Percentiles rank a stretch among this genome's conserved stretches.
Conservation (phyloP, 1,140 invertebrate genomes). For the Stegodyphus dumicola region DNA sequence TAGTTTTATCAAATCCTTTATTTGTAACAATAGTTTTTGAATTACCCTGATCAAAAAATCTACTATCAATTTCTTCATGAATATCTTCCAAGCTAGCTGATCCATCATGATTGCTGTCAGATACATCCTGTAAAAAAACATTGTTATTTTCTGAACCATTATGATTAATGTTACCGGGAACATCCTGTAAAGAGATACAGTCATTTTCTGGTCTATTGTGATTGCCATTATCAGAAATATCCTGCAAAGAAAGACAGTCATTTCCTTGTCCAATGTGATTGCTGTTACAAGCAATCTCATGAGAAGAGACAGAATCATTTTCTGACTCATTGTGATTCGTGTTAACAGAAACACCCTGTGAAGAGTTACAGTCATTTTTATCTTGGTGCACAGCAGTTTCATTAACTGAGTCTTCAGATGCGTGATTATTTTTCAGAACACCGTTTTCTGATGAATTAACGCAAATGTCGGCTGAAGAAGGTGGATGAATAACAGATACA, state of each 20-base stretch:
- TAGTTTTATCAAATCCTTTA: not conserved
- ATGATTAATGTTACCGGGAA: not conserved
- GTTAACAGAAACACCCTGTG: not conserved
- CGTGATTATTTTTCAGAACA: not conserved
- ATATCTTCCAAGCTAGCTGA: not conserved
- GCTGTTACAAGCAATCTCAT: not conserved
- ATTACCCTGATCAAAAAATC: not conserved
- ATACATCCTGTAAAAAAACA: not conserved
- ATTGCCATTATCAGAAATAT: too few relatives aligned
- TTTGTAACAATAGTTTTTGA: not conserved
- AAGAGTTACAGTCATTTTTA: not conserved
- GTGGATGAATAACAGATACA: slow-evolving; percentile 13
- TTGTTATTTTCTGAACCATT: not conserved
- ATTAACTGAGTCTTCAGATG: not conserved
- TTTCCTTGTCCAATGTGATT: not conserved
- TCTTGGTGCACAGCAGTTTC: not conserved
- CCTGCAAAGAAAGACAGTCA: too few relatives aligned
- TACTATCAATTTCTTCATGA: not conserved
- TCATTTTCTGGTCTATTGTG: too few relatives aligned
- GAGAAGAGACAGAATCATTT: not conserved
- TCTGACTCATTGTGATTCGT: not conserved
- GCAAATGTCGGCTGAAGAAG: not conserved
- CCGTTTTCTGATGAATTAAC: not conserved
- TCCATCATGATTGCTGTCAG: not conserved
- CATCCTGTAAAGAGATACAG: too few relatives aligned